Base-by-base conservation (phyloP, 2,888 invertebrate genomes). In the Leucozona laternaria region DNA sequence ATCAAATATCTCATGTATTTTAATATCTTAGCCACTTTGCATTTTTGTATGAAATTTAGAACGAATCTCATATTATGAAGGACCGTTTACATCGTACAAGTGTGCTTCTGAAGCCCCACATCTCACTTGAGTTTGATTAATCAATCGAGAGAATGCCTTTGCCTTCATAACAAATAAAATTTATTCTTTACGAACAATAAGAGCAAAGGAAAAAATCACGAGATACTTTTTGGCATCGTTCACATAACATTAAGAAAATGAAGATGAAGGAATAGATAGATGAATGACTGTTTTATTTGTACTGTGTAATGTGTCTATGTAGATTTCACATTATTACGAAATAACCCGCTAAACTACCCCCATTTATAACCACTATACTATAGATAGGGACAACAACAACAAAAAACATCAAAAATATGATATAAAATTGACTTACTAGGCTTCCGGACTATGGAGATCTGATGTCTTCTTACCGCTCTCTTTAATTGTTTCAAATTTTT, bases 401-500 rank as follows among this genome's bases (percentile, higher is more conserved):
- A 31, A 7, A 53, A 34, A 4, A 7, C 20, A 43, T n/a, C 11
- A 64, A 17, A 64, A 48, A 40, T 28, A 13, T 58, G 45, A 43
- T 8, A 22, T 25, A 43, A 43, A 60, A n/a, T 90, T 94, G 93
- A 96, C 96, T 94, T 95, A 91, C 94, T 93, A 90, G 53, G 94
- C 93, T 92, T 95, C 95, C 89, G 94, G 94, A 93, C 94, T 94
- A 89, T 95, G 95, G 72, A 94, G 94, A 89, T 96, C 95, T 89
- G 94, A 94, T 72, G 94, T 94, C 92, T 95, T 96, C 90, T 95
- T 95, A 89, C 94, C 94, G 88, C 95, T 94, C 90, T 96, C 95
- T 90, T 96, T 95, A 80, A 96, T 94, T 91, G 95, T 95, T 90
- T 96, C 96, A 90, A 96, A 94, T 91, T 96, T 95, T 92, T 97